Base-by-base conservation (phyloP, 2,888 invertebrate species). In the Glaucopsyche alexis region DNA sequence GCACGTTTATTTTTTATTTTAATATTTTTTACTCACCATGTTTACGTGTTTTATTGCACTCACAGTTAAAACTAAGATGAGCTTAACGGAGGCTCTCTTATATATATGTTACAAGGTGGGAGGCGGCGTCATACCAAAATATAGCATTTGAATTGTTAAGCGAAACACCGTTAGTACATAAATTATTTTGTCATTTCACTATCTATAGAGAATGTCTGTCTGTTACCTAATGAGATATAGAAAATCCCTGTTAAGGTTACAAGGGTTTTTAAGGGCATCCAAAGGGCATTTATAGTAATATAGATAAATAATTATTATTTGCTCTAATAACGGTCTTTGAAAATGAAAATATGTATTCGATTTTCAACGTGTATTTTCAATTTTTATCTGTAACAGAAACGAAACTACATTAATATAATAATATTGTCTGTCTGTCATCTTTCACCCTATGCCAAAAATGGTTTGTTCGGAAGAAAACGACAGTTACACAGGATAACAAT, bases 1-100 rank as follows among this genome's bases (percentile, higher is more conserved):
- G 0, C 29, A 29, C n/a, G 50, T 50, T 50, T n/a, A n/a, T 7
- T 50, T 50, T 50, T 49, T 49, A 1, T 5, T 7, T 9, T 11
- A 2, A 55, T 16, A 55, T 19, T 60, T 11, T 60, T 13, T 60
- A 69, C 69, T 69, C 47, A 69, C 69, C 69, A 69, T 69, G 69
- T 47, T 69, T 8, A 45, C 45, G 45, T 69, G 69, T 66, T 47
- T 38, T 69, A 14, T 47, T 13, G 45, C 11, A 45, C 69, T 29
- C 69, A 45, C 45, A 49, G 47, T 49, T 14, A 38, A 14, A 29
- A 69, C 69, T 69, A 69, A 19, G 69, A 49, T 47, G 69, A 69
- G 47, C 2, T 69, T 45, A 45, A 13, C 69, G 49, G 49, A 49
- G 45, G 47, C 69, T 13, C 14, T 69, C 69, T 69, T 69, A 69